Evolutionary conservation across 2,113 vertebrate genomes (phyloP).

Genomic region (Orientallactaga bullata): DNA sequence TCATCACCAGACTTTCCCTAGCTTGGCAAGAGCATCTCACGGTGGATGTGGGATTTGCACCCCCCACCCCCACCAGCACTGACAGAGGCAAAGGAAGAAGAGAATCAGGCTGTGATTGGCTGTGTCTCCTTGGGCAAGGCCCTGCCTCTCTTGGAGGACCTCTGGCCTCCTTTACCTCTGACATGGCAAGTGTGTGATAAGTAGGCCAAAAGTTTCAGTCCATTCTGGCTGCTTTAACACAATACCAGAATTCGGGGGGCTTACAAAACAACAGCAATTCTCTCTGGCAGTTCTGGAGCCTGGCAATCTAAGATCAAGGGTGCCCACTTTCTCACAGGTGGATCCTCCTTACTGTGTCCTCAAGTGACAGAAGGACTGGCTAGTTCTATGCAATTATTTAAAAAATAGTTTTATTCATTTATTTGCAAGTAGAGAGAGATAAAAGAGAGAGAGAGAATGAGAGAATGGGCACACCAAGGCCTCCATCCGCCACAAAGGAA

Average conservation of each 20-base stretch:
- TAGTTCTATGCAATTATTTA: neutral
- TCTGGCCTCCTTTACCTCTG: neutral
- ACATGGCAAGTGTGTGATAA: neutral
- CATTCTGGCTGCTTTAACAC: no score
- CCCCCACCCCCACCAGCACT: neutral
- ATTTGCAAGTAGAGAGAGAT: no score
- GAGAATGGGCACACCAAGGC: no score
- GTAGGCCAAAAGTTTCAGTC: no score
- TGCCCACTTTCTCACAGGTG: neutral
- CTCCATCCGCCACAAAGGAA: no score
- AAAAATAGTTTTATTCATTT: no score
- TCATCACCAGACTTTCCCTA: slow-evolving; percentile 1
- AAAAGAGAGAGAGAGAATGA: no score
- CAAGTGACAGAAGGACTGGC: no score
- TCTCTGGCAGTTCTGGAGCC: neutral
- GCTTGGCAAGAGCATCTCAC: neutral
- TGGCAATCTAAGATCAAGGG: neutral
- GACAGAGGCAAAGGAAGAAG: neutral
- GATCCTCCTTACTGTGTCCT: neutral
- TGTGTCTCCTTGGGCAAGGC: neutral
- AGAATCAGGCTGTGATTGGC: neutral
- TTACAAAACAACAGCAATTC: neutral
- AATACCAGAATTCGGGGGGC: no score
- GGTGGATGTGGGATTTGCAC: neutral
- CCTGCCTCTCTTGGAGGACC: neutral